These are phyloP conservation scores for Alethe castanea DNA, from an alignment of 2,113 vertebrate genomes.

Conservation along the genomic window DNA sequence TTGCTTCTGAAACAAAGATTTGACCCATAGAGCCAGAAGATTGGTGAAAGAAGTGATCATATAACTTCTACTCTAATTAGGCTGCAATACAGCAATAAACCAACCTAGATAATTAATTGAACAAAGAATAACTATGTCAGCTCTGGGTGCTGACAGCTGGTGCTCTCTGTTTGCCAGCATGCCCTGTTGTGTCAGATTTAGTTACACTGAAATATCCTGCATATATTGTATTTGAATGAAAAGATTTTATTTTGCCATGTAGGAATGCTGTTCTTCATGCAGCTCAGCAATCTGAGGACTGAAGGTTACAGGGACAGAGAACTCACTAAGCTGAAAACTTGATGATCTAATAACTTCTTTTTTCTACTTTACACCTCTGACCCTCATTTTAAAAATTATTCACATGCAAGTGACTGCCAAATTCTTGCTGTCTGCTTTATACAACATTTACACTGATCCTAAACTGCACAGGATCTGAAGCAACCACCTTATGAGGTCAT, in stretches of 20 bases:
- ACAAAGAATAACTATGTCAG: not conserved
- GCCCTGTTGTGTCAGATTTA: constrained; percentile 9
- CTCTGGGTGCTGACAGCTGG: constrained; percentile 24
- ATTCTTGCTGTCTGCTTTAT: not conserved
- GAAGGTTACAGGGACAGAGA: constrained; percentile 2
- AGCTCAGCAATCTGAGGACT: not conserved
- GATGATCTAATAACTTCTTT: not conserved
- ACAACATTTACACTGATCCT: not conserved
- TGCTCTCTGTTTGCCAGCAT: constrained; percentile 23
- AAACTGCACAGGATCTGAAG: not conserved
- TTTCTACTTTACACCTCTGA: not conserved
- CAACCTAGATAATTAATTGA: constrained; percentile 41
- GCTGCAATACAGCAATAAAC: not conserved
- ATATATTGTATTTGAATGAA: not conserved
- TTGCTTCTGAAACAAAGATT: not conserved
- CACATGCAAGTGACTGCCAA: not conserved
- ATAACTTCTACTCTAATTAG: not conserved
- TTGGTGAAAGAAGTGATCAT: not conserved
- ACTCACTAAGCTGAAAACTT: not conserved
- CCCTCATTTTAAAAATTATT: constrained; percentile 35
- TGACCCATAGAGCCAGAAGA: not conserved
- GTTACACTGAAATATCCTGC: not conserved
- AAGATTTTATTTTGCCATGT: not conserved
- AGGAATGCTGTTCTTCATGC: not conserved
- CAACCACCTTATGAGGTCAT: constrained; percentile 27